A percentile compares a stretch with the other conserved stretches of the same genome.
Conservation (phyloP, 1,140 invertebrate genomes). For the Nebria ingens region DNA sequence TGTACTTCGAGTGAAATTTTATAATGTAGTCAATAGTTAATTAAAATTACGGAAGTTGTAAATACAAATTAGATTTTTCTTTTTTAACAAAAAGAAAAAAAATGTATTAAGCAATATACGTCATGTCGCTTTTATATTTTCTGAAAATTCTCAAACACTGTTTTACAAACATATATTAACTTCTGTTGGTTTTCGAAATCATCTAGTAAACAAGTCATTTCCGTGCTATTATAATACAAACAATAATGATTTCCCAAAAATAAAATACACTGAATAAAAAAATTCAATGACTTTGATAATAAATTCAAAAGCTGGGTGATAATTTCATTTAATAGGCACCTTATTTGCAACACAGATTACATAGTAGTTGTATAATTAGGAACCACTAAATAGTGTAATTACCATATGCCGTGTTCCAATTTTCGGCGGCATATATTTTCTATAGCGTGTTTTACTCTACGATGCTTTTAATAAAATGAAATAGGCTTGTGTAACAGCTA, state of each 20-base stretch:
- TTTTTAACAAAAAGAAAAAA: too few species aligned
- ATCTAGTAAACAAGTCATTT: slow-evolving; percentile 1
- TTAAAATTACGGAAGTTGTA: too few species aligned
- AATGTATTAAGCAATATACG: too few species aligned
- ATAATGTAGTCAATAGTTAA: too few species aligned
- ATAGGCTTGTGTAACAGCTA: not conserved
- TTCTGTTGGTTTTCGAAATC: not conserved
- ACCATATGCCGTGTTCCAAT: not conserved
- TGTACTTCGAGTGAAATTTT: too few species aligned
- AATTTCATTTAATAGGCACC: not conserved
- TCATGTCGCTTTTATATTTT: too few species aligned
- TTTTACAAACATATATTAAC: too few species aligned
- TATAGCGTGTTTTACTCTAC: not conserved
- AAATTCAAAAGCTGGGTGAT: not conserved
- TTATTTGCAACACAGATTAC: slow-evolving; percentile 5
- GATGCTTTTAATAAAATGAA: not conserved
- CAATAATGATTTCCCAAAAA: not conserved
- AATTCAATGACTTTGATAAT: not conserved
- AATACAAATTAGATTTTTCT: too few species aligned
- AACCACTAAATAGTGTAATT: slow-evolving; percentile 2
- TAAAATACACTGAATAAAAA: not conserved
- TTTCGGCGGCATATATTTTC: too few species aligned
- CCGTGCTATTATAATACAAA: not conserved
- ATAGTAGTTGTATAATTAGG: not conserved
- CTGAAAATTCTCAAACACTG: too few species aligned